Conservation (phyloP, 1,140 invertebrate species). For the Aplysia californica region DNA sequence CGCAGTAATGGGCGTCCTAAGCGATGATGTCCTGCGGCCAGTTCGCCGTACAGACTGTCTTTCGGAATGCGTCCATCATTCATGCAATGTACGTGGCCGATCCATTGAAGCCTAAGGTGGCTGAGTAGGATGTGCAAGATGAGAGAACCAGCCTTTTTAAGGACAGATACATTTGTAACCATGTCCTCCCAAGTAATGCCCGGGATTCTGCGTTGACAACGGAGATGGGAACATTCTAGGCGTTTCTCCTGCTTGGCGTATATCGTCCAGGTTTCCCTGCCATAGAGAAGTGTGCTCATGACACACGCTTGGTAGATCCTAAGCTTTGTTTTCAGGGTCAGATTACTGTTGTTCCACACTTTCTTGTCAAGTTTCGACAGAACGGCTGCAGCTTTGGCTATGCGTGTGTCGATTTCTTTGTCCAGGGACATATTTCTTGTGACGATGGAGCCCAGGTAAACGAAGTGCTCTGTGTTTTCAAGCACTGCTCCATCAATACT, state of each 20-base stretch:
- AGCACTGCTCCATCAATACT: neutral
- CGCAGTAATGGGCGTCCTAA: neutral
- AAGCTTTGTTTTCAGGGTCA: conserved; percentile 14
- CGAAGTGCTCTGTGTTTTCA: too few relatives aligned
- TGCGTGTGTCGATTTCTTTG: too few relatives aligned
- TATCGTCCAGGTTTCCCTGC: conserved; percentile 26
- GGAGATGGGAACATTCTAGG: too few relatives aligned
- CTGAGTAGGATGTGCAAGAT: neutral
- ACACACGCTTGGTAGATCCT: conserved; percentile 31
- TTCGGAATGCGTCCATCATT: neutral
- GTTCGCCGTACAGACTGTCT: neutral
- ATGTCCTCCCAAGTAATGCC: neutral
- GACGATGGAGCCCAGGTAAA: too few relatives aligned
- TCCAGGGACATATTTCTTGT: too few relatives aligned
- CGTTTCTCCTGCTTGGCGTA: too few relatives aligned
- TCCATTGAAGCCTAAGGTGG: conserved; percentile 5
- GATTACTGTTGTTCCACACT: neutral
- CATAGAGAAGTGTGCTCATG: conserved; percentile 29
- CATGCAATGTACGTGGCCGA: neutral
- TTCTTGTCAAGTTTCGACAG: neutral
- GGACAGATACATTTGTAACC: neutral
- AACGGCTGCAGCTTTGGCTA: neutral
- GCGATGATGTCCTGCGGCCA: neutral
- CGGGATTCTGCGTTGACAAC: neutral
- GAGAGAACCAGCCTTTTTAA: neutral